phyloP scores from a whole-genome alignment of 1,140 invertebrate species.

The Microvelia longipes region DNA sequence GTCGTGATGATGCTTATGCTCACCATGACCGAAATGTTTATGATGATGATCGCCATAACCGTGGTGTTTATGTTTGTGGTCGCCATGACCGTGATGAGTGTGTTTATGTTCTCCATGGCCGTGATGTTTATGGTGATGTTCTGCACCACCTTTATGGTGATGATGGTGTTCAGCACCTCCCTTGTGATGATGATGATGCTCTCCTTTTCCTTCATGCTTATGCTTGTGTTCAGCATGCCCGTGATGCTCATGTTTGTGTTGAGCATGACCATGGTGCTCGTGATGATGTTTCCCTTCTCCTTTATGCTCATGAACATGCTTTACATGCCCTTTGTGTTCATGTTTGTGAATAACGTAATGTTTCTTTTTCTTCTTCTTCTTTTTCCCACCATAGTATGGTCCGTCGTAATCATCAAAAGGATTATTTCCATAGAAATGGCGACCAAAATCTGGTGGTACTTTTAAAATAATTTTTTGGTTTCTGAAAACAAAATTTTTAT shows the following conservation, averaged over 20 bases:
- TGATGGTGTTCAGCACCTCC: not conserved
- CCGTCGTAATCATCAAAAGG: not conserved
- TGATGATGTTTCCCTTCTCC: conserved; percentile 1
- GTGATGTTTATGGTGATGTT: not conserved
- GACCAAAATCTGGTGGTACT: no score
- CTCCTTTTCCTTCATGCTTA: not conserved
- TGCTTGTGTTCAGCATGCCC: conserved; percentile 1
- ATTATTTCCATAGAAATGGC: no score
- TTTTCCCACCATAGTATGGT: not conserved
- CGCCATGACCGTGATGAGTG: not conserved
- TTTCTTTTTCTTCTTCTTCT: not conserved
- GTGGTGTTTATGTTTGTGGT: not conserved
- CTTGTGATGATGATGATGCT: not conserved
- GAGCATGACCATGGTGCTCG: conserved; percentile 5
- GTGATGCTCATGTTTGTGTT: conserved; percentile 5
- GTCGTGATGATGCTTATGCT: not conserved
- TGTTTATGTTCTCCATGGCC: not conserved
- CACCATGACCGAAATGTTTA: not conserved
- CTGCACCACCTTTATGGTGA: not conserved
- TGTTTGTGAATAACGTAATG: not conserved
- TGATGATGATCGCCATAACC: not conserved
- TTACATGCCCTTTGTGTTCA: not conserved
- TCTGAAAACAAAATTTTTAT: no score
- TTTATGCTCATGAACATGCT: not conserved
- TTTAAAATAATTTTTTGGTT: no score